phyloP scores from a whole-genome alignment of 2,113 vertebrate species.

The Microcebus griseorufus region DNA sequence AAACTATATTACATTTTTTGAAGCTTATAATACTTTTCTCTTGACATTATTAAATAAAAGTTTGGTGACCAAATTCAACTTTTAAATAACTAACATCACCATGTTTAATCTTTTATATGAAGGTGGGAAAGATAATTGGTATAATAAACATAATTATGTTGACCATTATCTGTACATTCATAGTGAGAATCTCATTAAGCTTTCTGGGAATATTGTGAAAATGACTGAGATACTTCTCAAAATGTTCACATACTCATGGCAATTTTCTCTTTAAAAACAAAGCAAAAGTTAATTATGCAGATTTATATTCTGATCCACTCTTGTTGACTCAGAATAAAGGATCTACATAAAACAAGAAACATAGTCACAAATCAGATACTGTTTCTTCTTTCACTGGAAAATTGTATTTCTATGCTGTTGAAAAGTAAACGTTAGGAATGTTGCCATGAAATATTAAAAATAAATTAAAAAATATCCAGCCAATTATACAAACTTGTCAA shows the following conservation, averaged over 20 bases:
- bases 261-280: constrained; percentile 51
- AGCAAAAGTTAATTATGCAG: constrained; percentile 33
- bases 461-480: neutral
- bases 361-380: neutral
- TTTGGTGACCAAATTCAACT: constrained; percentile 1
- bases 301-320: constrained; percentile 25
- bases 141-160: neutral
- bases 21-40: neutral
- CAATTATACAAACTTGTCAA: constrained; percentile 14
- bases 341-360: neutral
- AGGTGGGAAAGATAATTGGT: constrained; percentile 23
- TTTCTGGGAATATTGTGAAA: constrained; percentile 35
- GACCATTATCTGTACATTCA: neutral
- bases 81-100: neutral
- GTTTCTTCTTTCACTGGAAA: constrained; percentile 45
- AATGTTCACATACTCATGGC: neutral
- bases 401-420: neutral
- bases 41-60: constrained; percentile 5
- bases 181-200: constrained; percentile 19
- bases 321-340: constrained; percentile 11
- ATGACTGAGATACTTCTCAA: constrained; percentile 13
- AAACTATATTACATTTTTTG: neutral
- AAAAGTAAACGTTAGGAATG: neutral
- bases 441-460: constrained; percentile 37
- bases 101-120: constrained; percentile 9